Evolutionary conservation across 2,113 vertebrate genomes (phyloP).

Genomic region (Varanus komodoensis): DNA sequence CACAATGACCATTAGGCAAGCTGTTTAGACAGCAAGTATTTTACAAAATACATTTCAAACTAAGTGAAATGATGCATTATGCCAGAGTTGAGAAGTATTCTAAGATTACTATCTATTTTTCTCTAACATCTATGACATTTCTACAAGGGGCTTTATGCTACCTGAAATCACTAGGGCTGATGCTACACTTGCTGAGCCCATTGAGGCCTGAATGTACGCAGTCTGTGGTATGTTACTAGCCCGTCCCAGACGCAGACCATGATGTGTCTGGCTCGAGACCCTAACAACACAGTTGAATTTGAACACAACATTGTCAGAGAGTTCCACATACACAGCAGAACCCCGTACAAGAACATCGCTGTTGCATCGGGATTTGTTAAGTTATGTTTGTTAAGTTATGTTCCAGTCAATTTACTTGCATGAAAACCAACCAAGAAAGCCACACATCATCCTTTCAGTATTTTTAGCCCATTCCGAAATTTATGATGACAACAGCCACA

Average conservation of each 20-base stretch:
- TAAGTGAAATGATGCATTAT: not conserved
- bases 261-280: not conserved
- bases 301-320: not conserved
- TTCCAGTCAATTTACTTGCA: not conserved
- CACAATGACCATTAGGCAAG: not conserved
- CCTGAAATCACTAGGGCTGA: not conserved
- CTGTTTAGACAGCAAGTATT: constrained; percentile 1
- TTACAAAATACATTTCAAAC: not conserved
- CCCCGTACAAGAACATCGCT: not conserved
- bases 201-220: not conserved
- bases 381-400: constrained; percentile 19
- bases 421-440: not conserved
- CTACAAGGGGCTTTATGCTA: not conserved
- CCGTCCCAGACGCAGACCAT: not conserved
- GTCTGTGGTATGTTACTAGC: not conserved
- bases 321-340: not conserved
- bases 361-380: not conserved
- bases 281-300: not conserved
- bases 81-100: not conserved
- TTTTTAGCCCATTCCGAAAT: constrained; percentile 41
- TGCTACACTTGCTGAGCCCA: not conserved
- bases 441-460: constrained; percentile 21
- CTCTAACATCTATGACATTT: not conserved
- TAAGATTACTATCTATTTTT: not conserved
- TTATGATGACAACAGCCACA: not conserved